phyloP scores from a whole-genome alignment of 2,888 invertebrate species.

The Synergus umbraculus region DNA sequence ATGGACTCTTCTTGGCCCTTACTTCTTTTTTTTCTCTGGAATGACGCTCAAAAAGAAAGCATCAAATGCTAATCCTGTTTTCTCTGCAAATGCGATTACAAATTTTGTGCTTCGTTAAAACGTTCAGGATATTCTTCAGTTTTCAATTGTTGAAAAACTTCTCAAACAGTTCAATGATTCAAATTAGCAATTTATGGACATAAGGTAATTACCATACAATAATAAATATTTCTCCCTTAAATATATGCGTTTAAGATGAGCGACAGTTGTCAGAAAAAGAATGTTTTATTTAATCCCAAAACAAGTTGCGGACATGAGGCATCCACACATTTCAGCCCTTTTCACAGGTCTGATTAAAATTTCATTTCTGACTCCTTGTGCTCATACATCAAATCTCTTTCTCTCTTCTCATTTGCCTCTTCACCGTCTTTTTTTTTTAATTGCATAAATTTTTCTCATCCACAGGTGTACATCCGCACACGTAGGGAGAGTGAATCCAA shows the following conservation, averaged over 20 bases:
- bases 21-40: not conserved
- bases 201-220: no score
- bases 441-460: not conserved
- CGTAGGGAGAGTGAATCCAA: conserved; percentile 40
- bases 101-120: not conserved
- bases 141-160: not conserved
- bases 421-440: not conserved
- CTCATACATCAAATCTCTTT: not conserved
- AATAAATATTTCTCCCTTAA: no score
- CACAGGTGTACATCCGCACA: not conserved
- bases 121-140: not conserved
- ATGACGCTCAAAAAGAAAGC: conserved; percentile 5
- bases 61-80: not conserved
- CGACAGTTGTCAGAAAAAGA: not conserved
- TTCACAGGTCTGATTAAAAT: not conserved
- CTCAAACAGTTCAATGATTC: no score
- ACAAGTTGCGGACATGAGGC: not conserved
- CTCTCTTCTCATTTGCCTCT: not conserved
- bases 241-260: not conserved
- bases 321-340: not conserved
- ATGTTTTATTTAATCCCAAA: not conserved
- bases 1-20: conserved; percentile 28
- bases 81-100: not conserved
- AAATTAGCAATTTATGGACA: no score
- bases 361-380: not conserved